Evolutionary conservation across 2,797 vertebrate species (phyloP).

Genomic region (Leucoraja ocellata): DNA sequence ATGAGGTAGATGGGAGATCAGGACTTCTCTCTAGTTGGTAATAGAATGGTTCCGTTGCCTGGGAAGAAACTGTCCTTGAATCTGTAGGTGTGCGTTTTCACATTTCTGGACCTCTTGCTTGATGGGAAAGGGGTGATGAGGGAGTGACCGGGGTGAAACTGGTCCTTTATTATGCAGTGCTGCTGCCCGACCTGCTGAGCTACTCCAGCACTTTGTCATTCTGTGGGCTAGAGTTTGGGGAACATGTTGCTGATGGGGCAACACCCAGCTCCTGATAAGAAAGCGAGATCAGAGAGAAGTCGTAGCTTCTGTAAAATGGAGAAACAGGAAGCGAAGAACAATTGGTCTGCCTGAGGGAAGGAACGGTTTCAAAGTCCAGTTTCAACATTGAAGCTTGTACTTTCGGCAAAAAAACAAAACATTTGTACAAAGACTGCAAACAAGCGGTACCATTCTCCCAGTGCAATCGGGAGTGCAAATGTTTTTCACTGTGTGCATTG

Average conservation of each 20-base stretch:
- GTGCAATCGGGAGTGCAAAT: neutral
- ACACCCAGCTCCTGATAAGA: neutral
- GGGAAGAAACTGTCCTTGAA: no score
- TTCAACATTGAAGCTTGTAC: neutral
- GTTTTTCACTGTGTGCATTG: neutral
- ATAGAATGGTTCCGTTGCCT: no score
- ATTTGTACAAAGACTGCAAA: neutral
- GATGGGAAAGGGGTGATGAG: no score
- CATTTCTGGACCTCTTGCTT: no score
- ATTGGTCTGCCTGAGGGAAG: neutral
- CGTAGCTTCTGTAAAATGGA: neutral
- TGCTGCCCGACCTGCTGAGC: no score
- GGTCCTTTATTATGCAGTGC: no score
- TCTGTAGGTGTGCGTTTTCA: no score
- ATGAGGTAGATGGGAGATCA: no score
- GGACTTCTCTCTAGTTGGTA: no score
- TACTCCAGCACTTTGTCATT: no score
- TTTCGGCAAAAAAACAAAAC: neutral
- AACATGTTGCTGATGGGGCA: neutral
- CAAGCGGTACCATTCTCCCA: neutral
- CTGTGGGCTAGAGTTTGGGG: neutral
- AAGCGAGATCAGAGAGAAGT: neutral
- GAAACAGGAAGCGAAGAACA: neutral
- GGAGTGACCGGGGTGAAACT: no score
- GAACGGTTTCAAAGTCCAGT: neutral